phyloP scores from a whole-genome alignment of 2,888 invertebrate species.

The Ganaspis brasiliensis region DNA sequence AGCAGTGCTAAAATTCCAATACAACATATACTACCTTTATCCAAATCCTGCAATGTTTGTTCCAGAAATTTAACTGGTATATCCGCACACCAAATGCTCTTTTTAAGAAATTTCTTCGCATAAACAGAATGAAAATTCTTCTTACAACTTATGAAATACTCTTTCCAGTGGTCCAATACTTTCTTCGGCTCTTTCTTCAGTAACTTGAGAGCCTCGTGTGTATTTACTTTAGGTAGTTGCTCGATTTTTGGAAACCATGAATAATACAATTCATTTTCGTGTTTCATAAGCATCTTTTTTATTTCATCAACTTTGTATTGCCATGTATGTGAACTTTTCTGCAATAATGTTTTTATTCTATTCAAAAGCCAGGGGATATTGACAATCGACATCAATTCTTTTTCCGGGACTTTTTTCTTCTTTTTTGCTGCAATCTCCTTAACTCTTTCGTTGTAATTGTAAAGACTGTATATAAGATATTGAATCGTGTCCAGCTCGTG shows the following conservation, averaged over 20 bases:
- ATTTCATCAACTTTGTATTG: conserved; percentile 43
- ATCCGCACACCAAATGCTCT: conserved; percentile 70
- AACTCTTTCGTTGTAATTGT: conserved; percentile 61
- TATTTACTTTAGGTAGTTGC: neutral
- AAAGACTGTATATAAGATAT: conserved; percentile 52
- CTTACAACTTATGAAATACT: conserved; percentile 47
- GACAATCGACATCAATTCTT: conserved; percentile 45
- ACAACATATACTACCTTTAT: too few species aligned
- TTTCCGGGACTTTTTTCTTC: neutral
- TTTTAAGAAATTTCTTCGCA: conserved; percentile 63
- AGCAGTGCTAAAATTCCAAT: conserved; percentile 66
- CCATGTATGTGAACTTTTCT: conserved; percentile 30
- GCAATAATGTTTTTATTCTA: conserved; percentile 44
- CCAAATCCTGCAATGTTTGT: conserved; percentile 43
- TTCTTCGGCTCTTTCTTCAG: conserved; percentile 51
- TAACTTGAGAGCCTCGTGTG: conserved; percentile 36
- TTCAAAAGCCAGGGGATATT: conserved; percentile 68
- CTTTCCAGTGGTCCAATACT: conserved; percentile 53
- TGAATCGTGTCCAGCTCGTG: neutral
- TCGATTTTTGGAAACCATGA: conserved; percentile 37
- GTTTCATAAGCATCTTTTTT: conserved; percentile 45
- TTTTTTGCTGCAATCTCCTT: conserved; percentile 17
- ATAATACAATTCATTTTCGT: conserved; percentile 50
- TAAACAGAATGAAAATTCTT: conserved; percentile 15
- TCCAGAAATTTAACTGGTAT: conserved; percentile 69